Evolutionary conservation across 2,797 vertebrate genomes (phyloP).

Genomic region (Rallus crepitans): DNA sequence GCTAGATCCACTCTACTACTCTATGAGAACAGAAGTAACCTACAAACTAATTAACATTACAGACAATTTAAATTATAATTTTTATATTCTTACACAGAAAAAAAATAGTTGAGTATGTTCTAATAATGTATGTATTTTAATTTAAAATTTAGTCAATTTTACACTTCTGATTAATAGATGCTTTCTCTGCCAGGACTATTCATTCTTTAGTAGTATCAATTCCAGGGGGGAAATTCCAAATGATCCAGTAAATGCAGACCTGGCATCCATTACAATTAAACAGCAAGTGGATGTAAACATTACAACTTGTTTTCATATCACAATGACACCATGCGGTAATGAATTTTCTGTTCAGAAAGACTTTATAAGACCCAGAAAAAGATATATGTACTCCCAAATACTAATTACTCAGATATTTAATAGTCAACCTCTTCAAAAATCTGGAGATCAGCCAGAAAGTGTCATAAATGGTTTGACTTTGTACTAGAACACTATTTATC

Average conservation of each 20-base stretch:
- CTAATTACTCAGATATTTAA: constrained; percentile 40
- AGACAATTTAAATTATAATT: neutral
- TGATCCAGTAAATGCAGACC: neutral
- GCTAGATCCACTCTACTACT: neutral
- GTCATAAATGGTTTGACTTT: constrained; percentile 26
- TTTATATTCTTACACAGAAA: neutral
- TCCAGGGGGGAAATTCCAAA: neutral
- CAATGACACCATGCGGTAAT: constrained; percentile 12
- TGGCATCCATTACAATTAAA: constrained; percentile 8
- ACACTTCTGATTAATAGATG: neutral
- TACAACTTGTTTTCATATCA: constrained; percentile 16
- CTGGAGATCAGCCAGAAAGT: constrained; percentile 34
- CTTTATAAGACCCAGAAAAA: neutral
- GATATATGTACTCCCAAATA: constrained; percentile 31
- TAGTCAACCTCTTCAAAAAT: constrained; percentile 15
- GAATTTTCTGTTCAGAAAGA: constrained; percentile 21
- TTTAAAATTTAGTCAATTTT: neutral
- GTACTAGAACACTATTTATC: neutral
- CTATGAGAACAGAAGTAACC: neutral
- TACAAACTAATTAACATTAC: neutral
- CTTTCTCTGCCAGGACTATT: neutral
- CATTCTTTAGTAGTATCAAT: neutral
- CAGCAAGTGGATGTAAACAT: neutral
- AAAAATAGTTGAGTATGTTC: neutral
- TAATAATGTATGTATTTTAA: neutral